Evolutionary conservation across 2,797 vertebrate genomes (phyloP), one percentile per base, ranked within the genome.

Genomic region (Ptychobarbus kaznakovi): DNA sequence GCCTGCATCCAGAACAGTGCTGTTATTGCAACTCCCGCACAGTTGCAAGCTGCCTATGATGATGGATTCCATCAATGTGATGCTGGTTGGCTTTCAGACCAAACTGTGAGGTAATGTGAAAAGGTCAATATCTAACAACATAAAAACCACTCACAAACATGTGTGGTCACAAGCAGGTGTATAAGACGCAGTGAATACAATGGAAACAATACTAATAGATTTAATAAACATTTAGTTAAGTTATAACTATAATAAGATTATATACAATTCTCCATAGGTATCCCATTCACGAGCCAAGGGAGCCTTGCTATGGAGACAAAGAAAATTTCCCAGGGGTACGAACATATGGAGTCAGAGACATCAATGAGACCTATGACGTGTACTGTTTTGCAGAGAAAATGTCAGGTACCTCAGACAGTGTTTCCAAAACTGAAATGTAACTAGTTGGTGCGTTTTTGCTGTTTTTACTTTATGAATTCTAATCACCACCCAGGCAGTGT

Each of bases 21-120:
- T 22, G 93, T 94, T 90, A 98, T 99, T 0, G 98, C 98, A 68
- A 96, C 97, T 0, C 96, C 98, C 0, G 97, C 97, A 73, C 98
- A 99, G 92, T 95, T 99, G 65, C 98, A 98, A 90, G 98, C 98
- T 4, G 98, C 98, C 61, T 99, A 97, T 0, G 98, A 99, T 70
- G 98, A 99, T 0, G 98, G 98, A 80, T 98, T 96, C 81, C 97
- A 99, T 93, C 98, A 99, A 91, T 99, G 98, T 49, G 98, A 99
- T 1, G 98, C 98, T 0, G 98, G 98, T 76, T 99, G 98, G 98
- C 95, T 99, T 90, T 96, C 98, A 15, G 98, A 99, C 89, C 97
- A 97, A 94, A 99, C 98, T 2, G 98, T 99, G 86, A 97, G 98
- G 98, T 99, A 89, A 44, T 82, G 78, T 81, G 20, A 6, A 65